These are phyloP conservation scores for Tigriopus californicus DNA, from an alignment of 2,888 invertebrate genomes.

Conservation along the genomic window DNA sequence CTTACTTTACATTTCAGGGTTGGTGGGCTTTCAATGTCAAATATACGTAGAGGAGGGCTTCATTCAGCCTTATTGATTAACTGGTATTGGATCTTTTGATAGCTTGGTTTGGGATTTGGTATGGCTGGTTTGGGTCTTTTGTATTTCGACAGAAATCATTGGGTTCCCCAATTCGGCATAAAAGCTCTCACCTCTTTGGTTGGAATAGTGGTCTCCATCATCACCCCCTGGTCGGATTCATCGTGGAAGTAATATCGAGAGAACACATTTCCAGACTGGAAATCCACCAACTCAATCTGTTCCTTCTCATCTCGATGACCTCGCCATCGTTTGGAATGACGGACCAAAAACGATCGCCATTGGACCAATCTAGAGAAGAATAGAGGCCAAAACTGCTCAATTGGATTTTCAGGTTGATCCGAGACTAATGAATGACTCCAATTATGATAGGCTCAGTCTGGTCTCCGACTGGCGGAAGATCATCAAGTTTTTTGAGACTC, in stretches of 20 bases:
- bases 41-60: no score
- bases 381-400: background rate
- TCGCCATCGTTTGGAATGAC: background rate
- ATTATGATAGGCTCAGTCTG: no score
- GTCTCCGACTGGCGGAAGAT: no score
- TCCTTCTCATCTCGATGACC: conserved; percentile 9
- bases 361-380: conserved; percentile 7
- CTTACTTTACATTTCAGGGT: background rate
- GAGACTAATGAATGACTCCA: no score
- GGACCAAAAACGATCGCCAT: conserved; percentile 9
- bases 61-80: no score
- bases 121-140: background rate
- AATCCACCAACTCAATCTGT: conserved; percentile 3
- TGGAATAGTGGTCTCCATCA: conserved; percentile 8
- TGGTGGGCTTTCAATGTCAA: no score
- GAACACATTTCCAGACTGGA: conserved; percentile 7
- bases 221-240: conserved; percentile 7
- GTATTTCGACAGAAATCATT: no score
- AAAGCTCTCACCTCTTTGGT: conserved; percentile 8
- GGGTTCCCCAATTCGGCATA: no score
- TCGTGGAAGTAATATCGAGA: conserved; percentile 3
- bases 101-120: background rate
- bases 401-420: no score
- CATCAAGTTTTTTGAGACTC: no score
- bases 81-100: no score